Base-by-base conservation (phyloP, 2,113 vertebrate genomes). In the Baryphthengus martii region DNA sequence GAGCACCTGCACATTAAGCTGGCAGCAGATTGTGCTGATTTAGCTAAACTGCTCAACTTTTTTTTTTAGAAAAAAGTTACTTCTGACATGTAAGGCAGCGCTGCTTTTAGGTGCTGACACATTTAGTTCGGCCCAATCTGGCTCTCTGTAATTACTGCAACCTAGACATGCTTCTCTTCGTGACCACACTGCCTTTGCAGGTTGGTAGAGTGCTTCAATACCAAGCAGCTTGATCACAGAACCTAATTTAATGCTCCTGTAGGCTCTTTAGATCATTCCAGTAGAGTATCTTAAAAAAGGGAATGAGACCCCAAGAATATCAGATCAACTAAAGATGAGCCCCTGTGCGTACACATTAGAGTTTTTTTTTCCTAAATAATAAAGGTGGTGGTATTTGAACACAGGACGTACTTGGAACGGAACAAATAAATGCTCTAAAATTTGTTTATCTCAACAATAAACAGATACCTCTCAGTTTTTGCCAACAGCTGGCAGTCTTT, bases 381-480 rank as follows among this genome's bases (percentile, higher is more conserved):
- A 80, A 95, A 94, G 79, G 75, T 92, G 85, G 13, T 82, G 88
- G 74, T 89, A 85, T 92, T 89, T 93, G 91, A 78, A 21, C 62
- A 39, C 45, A 92, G 87, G 44, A 85, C 23, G 5, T 82, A 6
- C 55, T 96, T 93, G 76, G 85, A 91, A 45, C 66, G 77, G 87
- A 79, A 68, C n/a, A 89, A 91, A 93, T 79, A 89, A 96, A 85
- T 94, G 74, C 85, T 93, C 81, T 91, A 31, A 66, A 62, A 73
- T 31, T 85, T 89, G 78, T 93, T 97, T 94, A 85, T 96, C 87
- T 80, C 45, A 9, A 45, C 63, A 83, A 10, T 93, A 96, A 93
- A 91, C 68, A 73, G 62, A 91, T 95, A 91, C 85, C 81, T 95
- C 74, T 76, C 25, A 68, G 62, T 53, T 94, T 81, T 61, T 95